Evolutionary conservation across 1,140 invertebrate genomes (phyloP).

Genomic region (Lordiphosa clarofinis): DNA sequence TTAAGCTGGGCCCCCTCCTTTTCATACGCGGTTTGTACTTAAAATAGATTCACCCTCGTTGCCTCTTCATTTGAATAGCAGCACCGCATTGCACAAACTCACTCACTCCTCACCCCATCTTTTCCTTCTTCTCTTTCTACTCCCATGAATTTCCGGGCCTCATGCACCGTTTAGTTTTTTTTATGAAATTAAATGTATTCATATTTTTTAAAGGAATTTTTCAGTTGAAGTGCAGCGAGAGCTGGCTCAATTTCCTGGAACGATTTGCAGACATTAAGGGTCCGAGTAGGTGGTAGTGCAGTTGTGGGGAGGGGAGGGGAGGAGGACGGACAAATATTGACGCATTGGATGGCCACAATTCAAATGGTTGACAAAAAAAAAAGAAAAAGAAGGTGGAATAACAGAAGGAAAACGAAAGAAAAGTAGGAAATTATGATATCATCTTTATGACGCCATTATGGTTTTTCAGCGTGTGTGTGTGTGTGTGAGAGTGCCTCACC

Average conservation of each 20-base stretch:
- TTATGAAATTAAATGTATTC: conserved; percentile 46
- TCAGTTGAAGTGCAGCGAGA: conserved; percentile 54
- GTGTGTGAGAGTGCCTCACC: conserved; percentile 20
- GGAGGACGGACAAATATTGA: conserved; percentile 58
- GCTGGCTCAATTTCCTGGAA: conserved; percentile 69
- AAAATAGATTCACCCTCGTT: conserved; percentile 8
- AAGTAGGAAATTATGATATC: conserved; percentile 75
- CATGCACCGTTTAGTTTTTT: conserved; percentile 33
- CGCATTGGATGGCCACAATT: conserved; percentile 38
- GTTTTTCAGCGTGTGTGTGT: conserved; percentile 22
- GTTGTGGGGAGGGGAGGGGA: no score
- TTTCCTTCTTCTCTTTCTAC: conserved; percentile 13
- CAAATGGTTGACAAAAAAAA: conserved; percentile 29
- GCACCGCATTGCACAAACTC: conserved; percentile 13
- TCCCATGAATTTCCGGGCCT: conserved; percentile 33
- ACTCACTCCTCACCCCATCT: not conserved
- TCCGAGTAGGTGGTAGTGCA: not conserved
- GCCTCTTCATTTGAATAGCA: conserved; percentile 33
- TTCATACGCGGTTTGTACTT: not conserved
- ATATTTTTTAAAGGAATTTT: conserved; percentile 32
- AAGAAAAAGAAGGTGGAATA: conserved; percentile 16
- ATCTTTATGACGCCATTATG: conserved; percentile 77
- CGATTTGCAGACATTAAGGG: conserved; percentile 58
- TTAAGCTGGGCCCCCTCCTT: not conserved
- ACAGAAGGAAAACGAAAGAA: conserved; percentile 51